phyloP scores from a whole-genome alignment of 2,888 invertebrate species.

The Stenoptilia bipunctidactyla region DNA sequence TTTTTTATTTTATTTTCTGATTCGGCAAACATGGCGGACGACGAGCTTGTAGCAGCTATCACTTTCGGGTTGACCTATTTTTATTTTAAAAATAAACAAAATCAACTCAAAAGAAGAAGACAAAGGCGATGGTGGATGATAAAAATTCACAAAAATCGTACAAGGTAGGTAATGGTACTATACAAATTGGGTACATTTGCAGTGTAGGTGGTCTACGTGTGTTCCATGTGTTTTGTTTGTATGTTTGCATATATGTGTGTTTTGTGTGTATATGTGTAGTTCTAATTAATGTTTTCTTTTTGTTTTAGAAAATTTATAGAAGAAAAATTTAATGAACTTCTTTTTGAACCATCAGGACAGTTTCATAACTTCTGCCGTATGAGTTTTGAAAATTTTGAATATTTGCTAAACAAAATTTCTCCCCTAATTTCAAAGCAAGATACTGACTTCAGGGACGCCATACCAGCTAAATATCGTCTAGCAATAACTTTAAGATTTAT shows the following conservation, averaged over 20 bases:
- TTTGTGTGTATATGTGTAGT: conserved; percentile 13
- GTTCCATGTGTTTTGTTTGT: too few relatives aligned
- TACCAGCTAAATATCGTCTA: too few relatives aligned
- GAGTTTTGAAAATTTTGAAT: too few relatives aligned
- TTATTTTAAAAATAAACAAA: conserved; percentile 18
- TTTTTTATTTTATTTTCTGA: too few relatives aligned
- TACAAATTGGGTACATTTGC: conserved; percentile 1
- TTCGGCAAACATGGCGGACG: conserved; percentile 9
- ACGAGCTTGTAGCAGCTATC: conserved; percentile 13
- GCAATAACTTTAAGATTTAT: too few relatives aligned
- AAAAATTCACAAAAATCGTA: conserved; percentile 14
- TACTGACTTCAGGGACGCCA: background rate
- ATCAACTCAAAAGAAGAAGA: conserved; percentile 13
- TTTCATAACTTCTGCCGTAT: too few relatives aligned
- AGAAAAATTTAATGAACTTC: conserved; percentile 20
- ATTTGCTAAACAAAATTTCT: background rate
- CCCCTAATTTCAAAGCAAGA: too few relatives aligned
- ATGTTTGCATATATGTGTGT: conserved; percentile 13
- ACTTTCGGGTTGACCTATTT: conserved; percentile 17
- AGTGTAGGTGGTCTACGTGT: conserved; percentile 13
- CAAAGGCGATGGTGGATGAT: conserved; percentile 18
- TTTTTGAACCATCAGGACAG: conserved; percentile 22
- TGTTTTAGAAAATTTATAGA: conserved; percentile 10
- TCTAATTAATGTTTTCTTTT: conserved; percentile 10
- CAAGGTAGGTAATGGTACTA: conserved; percentile 11